phyloP scores from a whole-genome alignment of 2,797 vertebrate species.

The Pterois miles region DNA sequence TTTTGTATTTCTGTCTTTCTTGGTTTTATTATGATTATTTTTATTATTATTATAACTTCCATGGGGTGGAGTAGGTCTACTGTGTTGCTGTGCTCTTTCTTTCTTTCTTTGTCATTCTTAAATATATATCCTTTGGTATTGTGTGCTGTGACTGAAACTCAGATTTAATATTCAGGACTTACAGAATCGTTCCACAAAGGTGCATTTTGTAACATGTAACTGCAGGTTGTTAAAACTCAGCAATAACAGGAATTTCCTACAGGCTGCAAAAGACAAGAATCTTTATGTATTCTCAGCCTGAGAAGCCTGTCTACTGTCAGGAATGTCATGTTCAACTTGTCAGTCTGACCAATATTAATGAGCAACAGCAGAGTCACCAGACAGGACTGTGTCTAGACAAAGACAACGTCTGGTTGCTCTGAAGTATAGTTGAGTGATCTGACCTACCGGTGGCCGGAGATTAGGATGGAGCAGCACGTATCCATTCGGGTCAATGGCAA shows the following conservation, averaged over 20 bases:
- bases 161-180: background rate
- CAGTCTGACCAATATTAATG: background rate
- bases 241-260: background rate
- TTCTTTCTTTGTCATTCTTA: background rate
- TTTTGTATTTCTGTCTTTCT: too few species aligned
- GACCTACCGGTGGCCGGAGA: conserved; percentile 92
- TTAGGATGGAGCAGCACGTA: conserved; percentile 98
- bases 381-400: background rate
- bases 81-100: background rate
- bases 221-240: background rate
- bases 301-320: background rate
- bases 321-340: background rate
- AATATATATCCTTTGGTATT: background rate
- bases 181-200: background rate
- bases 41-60: too few species aligned
- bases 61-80: too few species aligned
- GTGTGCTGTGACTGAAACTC: background rate
- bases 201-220: background rate
- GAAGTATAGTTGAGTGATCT: background rate
- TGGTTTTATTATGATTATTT: too few species aligned
- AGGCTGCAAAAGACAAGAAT: background rate
- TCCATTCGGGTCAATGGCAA: conserved; percentile 97
- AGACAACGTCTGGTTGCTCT: background rate
- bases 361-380: background rate
- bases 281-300: background rate